Evolutionary conservation across 2,888 invertebrate genomes (phyloP).

Genomic region (Plebejus argus): DNA sequence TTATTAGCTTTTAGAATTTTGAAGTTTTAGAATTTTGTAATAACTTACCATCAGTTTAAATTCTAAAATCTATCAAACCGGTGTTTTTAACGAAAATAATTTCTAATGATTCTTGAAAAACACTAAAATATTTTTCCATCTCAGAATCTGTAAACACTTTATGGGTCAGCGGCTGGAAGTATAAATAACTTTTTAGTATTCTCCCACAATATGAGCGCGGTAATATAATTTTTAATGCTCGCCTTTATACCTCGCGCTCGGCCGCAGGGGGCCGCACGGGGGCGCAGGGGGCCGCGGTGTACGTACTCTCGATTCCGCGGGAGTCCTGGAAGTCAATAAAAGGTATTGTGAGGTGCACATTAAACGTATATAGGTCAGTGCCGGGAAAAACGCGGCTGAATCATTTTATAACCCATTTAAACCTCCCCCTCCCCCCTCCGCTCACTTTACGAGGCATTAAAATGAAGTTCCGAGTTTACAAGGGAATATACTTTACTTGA

Average conservation of each 20-base stretch:
- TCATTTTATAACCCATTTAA: slow-evolving; percentile 13
- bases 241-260: not conserved
- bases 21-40: too few relatives aligned
- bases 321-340: slow-evolving; percentile 14
- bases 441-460: slow-evolving; percentile 12
- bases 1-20: too few relatives aligned
- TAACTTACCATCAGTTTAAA: too few relatives aligned
- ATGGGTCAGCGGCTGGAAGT: not conserved
- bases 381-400: not conserved
- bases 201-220: not conserved
- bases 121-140: not conserved
- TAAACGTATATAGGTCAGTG: slow-evolving; percentile 20
- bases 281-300: not conserved
- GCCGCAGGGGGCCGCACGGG: not conserved
- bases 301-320: not conserved
- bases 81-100: too few relatives aligned
- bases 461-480: not conserved
- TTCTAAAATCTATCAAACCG: too few relatives aligned
- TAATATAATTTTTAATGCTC: slow-evolving; percentile 5
- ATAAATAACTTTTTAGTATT: slow-evolving; percentile 14
- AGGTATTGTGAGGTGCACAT: slow-evolving; percentile 23
- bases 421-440: not conserved
- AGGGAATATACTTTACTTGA: not conserved
- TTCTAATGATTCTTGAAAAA: too few relatives aligned
- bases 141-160: not conserved